phyloP scores from a whole-genome alignment of 2,888 invertebrate species.

The Lordiphosa andalusiaca region DNA sequence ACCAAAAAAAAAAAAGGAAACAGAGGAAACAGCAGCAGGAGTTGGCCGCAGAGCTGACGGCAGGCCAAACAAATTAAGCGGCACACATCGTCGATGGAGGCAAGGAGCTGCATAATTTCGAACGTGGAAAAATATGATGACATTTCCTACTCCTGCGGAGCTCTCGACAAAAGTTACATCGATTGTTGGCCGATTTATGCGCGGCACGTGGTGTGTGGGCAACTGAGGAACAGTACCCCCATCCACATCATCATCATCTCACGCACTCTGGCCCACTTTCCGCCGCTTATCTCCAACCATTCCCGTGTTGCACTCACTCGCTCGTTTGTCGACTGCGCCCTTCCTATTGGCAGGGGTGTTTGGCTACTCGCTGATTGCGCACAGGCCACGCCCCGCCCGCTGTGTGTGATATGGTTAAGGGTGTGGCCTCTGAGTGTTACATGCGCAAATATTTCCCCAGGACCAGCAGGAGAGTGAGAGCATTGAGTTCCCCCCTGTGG shows the following conservation, averaged over 20 bases:
- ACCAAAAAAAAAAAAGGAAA: conserved; percentile 31
- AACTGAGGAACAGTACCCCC: conserved; percentile 41
- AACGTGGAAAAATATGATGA: conserved; percentile 69
- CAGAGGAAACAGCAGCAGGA: conserved; percentile 10
- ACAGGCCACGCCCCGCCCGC: conserved; percentile 42
- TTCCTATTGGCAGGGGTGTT: conserved; percentile 50
- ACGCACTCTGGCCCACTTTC: conserved; percentile 29
- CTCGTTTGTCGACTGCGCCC: conserved; percentile 38
- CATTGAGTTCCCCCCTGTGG: conserved; percentile 36
- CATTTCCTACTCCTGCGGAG: conserved; percentile 52
- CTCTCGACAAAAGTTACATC: conserved; percentile 68
- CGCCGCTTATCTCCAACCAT: conserved; percentile 60
- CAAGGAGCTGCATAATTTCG: conserved; percentile 41
- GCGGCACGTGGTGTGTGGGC: conserved; percentile 73
- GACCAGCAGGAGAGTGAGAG: conserved; percentile 10
- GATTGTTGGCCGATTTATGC: conserved; percentile 75
- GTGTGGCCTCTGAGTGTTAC: conserved; percentile 42
- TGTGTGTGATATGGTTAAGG: conserved; percentile 24
- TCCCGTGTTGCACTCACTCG: conserved; percentile 32
- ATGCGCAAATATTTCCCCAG: conserved; percentile 67
- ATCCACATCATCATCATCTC: conserved; percentile 47
- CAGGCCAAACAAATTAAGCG: conserved; percentile 77
- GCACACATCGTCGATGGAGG: conserved; percentile 44
- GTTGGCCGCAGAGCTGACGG: conserved; percentile 16
- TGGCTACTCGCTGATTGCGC: conserved; percentile 50